phyloP scores from a whole-genome alignment of 2,113 vertebrate species.

The Osmerus eperlanus region DNA sequence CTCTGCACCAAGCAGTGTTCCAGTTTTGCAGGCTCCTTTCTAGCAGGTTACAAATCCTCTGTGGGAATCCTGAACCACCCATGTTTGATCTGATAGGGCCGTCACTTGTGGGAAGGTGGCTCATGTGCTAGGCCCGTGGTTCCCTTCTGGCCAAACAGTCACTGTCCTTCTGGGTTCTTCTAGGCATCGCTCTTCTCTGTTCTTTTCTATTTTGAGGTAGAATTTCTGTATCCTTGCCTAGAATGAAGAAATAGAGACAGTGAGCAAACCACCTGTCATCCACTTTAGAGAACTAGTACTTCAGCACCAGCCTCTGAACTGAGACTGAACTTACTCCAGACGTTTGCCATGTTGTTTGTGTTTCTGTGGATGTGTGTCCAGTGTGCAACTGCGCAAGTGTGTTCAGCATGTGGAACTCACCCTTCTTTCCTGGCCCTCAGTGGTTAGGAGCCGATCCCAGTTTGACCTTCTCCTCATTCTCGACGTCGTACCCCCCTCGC shows the following conservation, averaged over 20 bases:
- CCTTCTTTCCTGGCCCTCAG: constrained; percentile 67
- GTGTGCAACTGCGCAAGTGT: not conserved
- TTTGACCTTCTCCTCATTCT: constrained; percentile 96
- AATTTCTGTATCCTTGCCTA: constrained; percentile 68
- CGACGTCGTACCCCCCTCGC: constrained; percentile 90
- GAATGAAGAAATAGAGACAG: constrained; percentile 16
- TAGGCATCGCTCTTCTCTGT: constrained; percentile 55
- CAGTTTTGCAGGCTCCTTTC: constrained; percentile 44
- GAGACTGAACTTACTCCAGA: not conserved
- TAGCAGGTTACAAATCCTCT: constrained; percentile 31
- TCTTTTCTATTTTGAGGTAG: constrained; percentile 76
- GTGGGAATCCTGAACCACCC: constrained; percentile 28
- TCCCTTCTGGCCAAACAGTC: constrained; percentile 53
- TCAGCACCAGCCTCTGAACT: too few relatives aligned
- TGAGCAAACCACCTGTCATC: constrained; percentile 21
- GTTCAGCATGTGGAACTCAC: constrained; percentile 46
- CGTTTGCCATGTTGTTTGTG: not conserved
- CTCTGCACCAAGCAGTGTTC: constrained; percentile 41
- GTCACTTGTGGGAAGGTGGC: constrained; percentile 22
- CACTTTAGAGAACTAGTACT: not conserved
- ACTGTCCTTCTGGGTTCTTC: constrained; percentile 51
- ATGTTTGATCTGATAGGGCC: not conserved
- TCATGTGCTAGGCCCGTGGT: constrained; percentile 16
- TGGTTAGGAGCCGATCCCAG: constrained; percentile 84
- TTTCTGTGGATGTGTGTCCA: not conserved